phyloP scores from a whole-genome alignment of 2,888 invertebrate genomes.

The Drosophila putrida region DNA sequence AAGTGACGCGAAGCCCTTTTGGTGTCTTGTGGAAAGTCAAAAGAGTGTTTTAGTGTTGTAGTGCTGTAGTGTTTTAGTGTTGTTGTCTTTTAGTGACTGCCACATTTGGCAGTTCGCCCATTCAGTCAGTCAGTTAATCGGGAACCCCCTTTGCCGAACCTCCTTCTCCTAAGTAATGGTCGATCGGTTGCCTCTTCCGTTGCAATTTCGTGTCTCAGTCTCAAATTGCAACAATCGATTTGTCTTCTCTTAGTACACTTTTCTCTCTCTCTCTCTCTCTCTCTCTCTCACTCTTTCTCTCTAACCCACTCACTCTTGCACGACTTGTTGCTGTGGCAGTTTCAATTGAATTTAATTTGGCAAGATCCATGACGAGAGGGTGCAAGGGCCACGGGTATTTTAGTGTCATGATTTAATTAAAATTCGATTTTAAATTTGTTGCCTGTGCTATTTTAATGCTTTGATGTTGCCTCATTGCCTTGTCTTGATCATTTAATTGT shows the following conservation, averaged over 20 bases:
- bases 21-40: constrained; percentile 14
- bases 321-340: constrained; percentile 53
- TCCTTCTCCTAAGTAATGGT: constrained; percentile 42
- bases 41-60: constrained; percentile 12
- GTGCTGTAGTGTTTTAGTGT: constrained; percentile 19
- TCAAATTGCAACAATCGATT: constrained; percentile 78
- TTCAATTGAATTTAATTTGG: constrained; percentile 79
- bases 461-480: constrained; percentile 50
- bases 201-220: constrained; percentile 76
- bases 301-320: constrained; percentile 28
- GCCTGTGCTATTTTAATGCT: constrained; percentile 68
- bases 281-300: background rate
- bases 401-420: constrained; percentile 79
- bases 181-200: constrained; percentile 67
- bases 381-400: constrained; percentile 57
- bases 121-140: constrained; percentile 72
- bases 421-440: constrained; percentile 64
- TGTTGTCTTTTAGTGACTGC: constrained; percentile 28
- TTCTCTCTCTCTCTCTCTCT: constrained; percentile 13
- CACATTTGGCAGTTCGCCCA: constrained; percentile 74
- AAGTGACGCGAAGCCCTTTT: constrained; percentile 54
- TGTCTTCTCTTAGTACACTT: constrained; percentile 20
- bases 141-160: constrained; percentile 1
- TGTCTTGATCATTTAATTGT: constrained; percentile 42
- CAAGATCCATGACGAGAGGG: constrained; percentile 39